Conservation (phyloP, 2,888 invertebrate species). For the Drosophila maculinotata region DNA sequence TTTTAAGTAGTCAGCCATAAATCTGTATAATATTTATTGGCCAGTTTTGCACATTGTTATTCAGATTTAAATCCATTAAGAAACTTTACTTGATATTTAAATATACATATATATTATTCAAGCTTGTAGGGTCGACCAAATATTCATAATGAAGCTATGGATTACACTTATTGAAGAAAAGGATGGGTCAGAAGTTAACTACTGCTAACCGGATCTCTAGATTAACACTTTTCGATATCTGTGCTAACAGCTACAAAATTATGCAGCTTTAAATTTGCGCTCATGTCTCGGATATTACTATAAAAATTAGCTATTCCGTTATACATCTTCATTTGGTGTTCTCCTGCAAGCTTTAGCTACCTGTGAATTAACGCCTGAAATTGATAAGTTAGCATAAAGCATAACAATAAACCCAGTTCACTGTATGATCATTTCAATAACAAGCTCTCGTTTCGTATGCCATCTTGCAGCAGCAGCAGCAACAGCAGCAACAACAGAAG, state of each 20-base stretch:
- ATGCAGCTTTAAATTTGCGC: too few relatives aligned
- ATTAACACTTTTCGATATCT: too few relatives aligned
- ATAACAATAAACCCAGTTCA: slow-evolving; percentile 72
- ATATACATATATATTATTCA: too few relatives aligned
- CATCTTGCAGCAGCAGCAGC: slow-evolving; percentile 7
- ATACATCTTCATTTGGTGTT: not conserved
- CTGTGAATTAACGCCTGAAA: slow-evolving; percentile 23
- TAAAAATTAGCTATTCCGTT: not conserved
- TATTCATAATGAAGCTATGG: too few relatives aligned
- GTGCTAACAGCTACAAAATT: too few relatives aligned
- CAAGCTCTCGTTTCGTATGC: slow-evolving; percentile 50
- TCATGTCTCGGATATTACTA: too few relatives aligned
- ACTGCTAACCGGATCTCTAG: too few relatives aligned
- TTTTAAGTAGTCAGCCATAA: slow-evolving; percentile 45
- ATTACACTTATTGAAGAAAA: too few relatives aligned
- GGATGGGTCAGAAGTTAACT: too few relatives aligned
- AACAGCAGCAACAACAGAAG: slow-evolving; percentile 9
- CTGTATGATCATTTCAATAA: slow-evolving; percentile 62
- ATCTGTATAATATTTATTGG: slow-evolving; percentile 48
- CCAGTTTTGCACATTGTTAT: slow-evolving; percentile 14
- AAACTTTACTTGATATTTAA: too few relatives aligned
- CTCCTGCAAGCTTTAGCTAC: not conserved
- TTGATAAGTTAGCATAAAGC: slow-evolving; percentile 47
- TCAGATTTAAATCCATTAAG: not conserved
- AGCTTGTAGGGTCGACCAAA: too few relatives aligned